Evolutionary conservation across 2,113 vertebrate genomes (phyloP).

Genomic region (Hymenochirus boettgeri): DNA sequence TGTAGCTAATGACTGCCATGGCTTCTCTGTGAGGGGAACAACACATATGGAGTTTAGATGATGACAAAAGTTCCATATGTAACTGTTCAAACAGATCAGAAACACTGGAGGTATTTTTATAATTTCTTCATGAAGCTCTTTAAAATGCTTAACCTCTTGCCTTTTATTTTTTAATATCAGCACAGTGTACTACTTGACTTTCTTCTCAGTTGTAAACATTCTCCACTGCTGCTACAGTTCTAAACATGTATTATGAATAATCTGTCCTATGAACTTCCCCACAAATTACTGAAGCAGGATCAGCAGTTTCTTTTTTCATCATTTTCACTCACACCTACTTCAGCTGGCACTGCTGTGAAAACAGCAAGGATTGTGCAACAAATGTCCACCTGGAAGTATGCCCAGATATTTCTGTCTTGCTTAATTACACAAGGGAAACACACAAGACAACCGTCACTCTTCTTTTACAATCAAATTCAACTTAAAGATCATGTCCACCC

Average conservation of each 20-base stretch:
- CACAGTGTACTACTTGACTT: not conserved
- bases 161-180: not conserved
- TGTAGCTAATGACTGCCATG: not conserved
- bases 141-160: not conserved
- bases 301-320: not conserved
- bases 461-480: no score
- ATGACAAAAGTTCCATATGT: constrained; percentile 2
- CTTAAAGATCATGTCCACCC: no score
- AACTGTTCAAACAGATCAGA: not conserved
- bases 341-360: not conserved
- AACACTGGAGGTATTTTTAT: not conserved
- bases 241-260: not conserved
- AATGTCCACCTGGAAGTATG: constrained; percentile 6
- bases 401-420: not conserved
- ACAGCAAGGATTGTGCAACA: not conserved
- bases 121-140: not conserved
- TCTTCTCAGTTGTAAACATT: not conserved
- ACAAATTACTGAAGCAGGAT: not conserved
- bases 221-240: no score
- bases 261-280: constrained; percentile 7
- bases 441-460: constrained; percentile 10
- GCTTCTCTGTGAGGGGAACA: not conserved
- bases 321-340: not conserved
- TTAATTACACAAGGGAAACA: not conserved
- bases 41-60: not conserved